Evolutionary conservation across 2,888 invertebrate species (phyloP).

Genomic region (Cheilosia soror): DNA sequence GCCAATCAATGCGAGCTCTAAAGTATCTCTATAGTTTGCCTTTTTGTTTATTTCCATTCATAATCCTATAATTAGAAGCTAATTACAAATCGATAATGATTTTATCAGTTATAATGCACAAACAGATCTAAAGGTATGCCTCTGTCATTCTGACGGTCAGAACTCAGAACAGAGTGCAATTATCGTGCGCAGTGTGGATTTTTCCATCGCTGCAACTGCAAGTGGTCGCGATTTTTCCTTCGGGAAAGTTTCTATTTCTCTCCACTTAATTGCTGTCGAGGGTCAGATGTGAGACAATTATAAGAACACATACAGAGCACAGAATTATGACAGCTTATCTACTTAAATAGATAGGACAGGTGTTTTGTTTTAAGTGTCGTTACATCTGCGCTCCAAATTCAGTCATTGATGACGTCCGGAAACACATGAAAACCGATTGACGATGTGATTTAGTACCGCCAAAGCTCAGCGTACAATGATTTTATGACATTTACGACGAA

Average conservation of each 20-base stretch:
- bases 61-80: constrained; percentile 56
- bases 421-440: constrained; percentile 19
- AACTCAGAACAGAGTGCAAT: no score
- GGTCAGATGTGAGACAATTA: constrained; percentile 23
- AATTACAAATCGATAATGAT: constrained; percentile 42
- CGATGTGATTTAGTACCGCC: constrained; percentile 45
- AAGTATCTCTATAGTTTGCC: constrained; percentile 13
- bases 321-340: background rate
- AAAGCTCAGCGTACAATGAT: constrained; percentile 18
- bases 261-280: constrained; percentile 22
- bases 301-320: background rate
- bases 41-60: constrained; percentile 13
- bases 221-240: constrained; percentile 15
- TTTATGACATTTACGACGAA: constrained; percentile 70
- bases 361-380: constrained; percentile 1
- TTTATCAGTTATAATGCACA: constrained; percentile 24
- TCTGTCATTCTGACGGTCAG: background rate
- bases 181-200: background rate
- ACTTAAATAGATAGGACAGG: background rate
- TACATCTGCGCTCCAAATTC: background rate
- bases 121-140: constrained; percentile 6
- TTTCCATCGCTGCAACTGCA: constrained; percentile 10
- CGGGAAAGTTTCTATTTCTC: background rate
- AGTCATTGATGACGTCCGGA: no score
- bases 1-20: constrained; percentile 31